Evolutionary conservation across 2,888 invertebrate species (phyloP).

Genomic region (Salticus scenicus): DNA sequence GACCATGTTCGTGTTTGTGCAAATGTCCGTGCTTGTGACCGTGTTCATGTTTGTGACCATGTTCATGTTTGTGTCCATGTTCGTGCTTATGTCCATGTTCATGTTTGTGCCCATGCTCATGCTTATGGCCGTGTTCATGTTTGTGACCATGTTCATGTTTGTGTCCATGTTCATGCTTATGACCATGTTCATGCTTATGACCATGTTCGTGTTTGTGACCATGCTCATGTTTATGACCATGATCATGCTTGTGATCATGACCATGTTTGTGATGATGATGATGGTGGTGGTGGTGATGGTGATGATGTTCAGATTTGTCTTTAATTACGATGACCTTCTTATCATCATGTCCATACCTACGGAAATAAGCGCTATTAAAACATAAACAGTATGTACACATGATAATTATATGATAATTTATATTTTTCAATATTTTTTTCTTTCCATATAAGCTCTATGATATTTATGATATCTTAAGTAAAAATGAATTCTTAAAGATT

Average conservation of each 20-base stretch:
- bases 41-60: slow-evolving; percentile 52
- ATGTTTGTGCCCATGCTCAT: slow-evolving; percentile 45
- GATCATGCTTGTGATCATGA: slow-evolving; percentile 51
- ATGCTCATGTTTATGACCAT: slow-evolving; percentile 52
- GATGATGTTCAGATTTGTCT: slow-evolving; percentile 57
- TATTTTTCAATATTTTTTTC: too few relatives aligned
- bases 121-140: slow-evolving; percentile 49
- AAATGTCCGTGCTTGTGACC: slow-evolving; percentile 50
- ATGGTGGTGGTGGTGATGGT: slow-evolving; percentile 52
- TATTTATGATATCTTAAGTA: too few relatives aligned
- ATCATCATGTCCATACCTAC: slow-evolving; percentile 31
- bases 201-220: slow-evolving; percentile 52
- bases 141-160: slow-evolving; percentile 50
- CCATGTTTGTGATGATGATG: slow-evolving; percentile 57
- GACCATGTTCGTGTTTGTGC: slow-evolving; percentile 55
- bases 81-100: slow-evolving; percentile 48
- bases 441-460: too few relatives aligned
- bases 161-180: slow-evolving; percentile 50
- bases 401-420: too few relatives aligned
- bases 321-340: slow-evolving; percentile 63
- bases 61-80: slow-evolving; percentile 42
- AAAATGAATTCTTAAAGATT: too few relatives aligned
- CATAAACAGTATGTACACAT: too few relatives aligned
- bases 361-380: too few relatives aligned
- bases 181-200: slow-evolving; percentile 55